Evolutionary conservation across 2,888 invertebrate genomes (phyloP), one percentile per base, ranked within the genome.

Genomic region (Scaptomyza flava): DNA sequence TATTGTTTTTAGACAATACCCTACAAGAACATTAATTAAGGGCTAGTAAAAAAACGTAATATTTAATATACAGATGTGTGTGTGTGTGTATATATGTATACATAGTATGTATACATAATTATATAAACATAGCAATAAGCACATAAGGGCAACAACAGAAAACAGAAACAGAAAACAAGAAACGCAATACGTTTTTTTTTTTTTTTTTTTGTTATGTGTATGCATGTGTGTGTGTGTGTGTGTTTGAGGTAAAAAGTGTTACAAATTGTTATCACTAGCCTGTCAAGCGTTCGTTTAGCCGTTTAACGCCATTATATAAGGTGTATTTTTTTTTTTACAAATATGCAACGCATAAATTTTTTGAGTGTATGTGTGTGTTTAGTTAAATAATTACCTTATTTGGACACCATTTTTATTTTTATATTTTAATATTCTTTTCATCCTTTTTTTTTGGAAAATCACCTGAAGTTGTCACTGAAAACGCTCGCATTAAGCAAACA

Each of bases 381-480:
- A 56, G 81, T 84, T 71, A 87, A 63, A 82, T 82, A 82, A 77
- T 82, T 82, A 82, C 81, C 81, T 82, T 81, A 78, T 80, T 80
- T 75, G 60, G 75, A 83, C 70, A 80, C 75, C 75, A 62, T 75
- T 17, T 41, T 9, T 9, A 0, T 6, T 12, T 12, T 9, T 9
- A 0, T 6, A 5, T 12, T 17, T 36, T 6, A 27, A 27, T 27
- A 27, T 36, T n/a, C 34, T 12, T 34, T 34, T 12, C 6, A 27
- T 27, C 34, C 12, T 38, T 38, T 38, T 14, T 14, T 14, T 71
- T 52, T 62, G 45, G 33, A 62, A 77, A 66, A 77, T 74, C 83
- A 80, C 68, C 74, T 68, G 81, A 80, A 75, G 87, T 81, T 87
- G 81, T 82, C 87, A 82, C 82, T 82, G 82, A 82, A 82, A 82